A percentile compares a stretch with the other conserved stretches of the same genome.
These are phyloP conservation scores for Palythoa heliodiscus DNA, from an alignment of 92 coral and sea anemone species.

Conservation along the genomic window DNA sequence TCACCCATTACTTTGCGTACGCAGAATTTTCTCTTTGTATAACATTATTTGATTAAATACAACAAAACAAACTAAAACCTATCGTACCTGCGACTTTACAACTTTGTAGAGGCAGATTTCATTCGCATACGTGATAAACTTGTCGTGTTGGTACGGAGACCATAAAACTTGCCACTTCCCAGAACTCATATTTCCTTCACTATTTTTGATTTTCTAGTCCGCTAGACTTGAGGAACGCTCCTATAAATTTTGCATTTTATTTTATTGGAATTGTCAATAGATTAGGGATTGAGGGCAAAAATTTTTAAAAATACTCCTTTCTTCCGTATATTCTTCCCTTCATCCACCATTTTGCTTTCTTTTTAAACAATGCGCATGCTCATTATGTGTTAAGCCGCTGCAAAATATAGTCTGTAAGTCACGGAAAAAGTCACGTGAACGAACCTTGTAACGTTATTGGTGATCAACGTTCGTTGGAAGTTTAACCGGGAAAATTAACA, in stretches of 20 bases:
- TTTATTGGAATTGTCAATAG: neutral
- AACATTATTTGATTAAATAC: neutral
- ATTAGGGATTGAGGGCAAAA: neutral
- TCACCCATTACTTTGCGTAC: neutral
- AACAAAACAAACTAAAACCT: neutral
- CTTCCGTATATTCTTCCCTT: neutral
- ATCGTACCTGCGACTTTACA: conserved; percentile 72
- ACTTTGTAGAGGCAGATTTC: conserved; percentile 92
- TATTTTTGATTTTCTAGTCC: neutral
- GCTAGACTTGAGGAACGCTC: neutral
- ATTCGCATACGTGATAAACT: conserved; percentile 82
- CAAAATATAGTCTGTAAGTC: neutral
- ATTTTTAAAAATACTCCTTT: neutral
- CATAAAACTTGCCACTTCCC: conserved; percentile 89
- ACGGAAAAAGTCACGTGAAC: conserved; percentile 70
- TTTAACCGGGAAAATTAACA: conserved; percentile 70
- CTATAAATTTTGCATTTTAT: neutral
- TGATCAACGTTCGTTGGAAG: conserved; percentile 49
- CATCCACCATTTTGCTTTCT: conserved; percentile 74
- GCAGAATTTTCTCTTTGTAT: neutral
- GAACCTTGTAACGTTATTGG: conserved; percentile 5
- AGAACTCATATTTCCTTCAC: conserved; percentile 50
- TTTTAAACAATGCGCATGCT: conserved; percentile 43
- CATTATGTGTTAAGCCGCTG: conserved; percentile 39
- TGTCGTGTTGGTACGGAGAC: conserved; percentile 90